These are phyloP conservation scores for Cryptocephalus moraei DNA, from an alignment of 2,888 invertebrate species.

Conservation along the genomic window DNA sequence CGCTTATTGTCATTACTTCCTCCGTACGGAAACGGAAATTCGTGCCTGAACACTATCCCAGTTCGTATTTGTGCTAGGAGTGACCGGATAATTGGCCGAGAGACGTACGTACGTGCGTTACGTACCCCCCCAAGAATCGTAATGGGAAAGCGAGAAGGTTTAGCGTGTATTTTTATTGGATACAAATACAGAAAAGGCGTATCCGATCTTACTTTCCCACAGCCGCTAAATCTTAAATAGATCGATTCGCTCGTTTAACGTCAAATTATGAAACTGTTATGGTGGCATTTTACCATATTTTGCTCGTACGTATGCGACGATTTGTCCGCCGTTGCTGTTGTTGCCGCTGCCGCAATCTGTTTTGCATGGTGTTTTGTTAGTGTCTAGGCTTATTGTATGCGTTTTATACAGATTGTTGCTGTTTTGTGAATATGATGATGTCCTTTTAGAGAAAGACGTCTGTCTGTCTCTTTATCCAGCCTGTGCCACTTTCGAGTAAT, in stretches of 20 bases:
- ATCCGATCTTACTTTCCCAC: too few species aligned
- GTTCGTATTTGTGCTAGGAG: constrained; percentile 5
- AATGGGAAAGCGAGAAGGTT: too few species aligned
- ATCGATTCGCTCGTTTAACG: too few species aligned
- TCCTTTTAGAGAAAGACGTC: too few species aligned
- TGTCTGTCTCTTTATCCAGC: too few species aligned
- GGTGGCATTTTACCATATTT: constrained; percentile 7
- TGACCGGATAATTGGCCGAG: neutral
- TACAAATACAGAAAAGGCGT: too few species aligned
- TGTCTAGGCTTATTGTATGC: constrained; percentile 8
- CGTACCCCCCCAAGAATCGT: too few species aligned
- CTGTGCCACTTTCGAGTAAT: too few species aligned
- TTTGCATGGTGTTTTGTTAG: constrained; percentile 13
- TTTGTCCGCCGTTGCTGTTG: constrained; percentile 2
- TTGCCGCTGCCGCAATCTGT: too few species aligned
- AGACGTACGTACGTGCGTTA: neutral
- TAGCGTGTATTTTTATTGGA: too few species aligned
- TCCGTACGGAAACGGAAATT: constrained; percentile 27
- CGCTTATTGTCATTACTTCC: constrained; percentile 29
- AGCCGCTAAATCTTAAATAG: too few species aligned
- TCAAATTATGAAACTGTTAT: constrained; percentile 2
- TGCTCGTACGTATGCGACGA: constrained; percentile 14
- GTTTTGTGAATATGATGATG: too few species aligned
- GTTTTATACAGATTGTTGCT: constrained; percentile 1
- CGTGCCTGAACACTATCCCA: constrained; percentile 13